Percentiles rank a stretch among this genome's conserved stretches.
Conservation (phyloP, 2,797 vertebrate species). For the Notamacropus eugenii region DNA sequence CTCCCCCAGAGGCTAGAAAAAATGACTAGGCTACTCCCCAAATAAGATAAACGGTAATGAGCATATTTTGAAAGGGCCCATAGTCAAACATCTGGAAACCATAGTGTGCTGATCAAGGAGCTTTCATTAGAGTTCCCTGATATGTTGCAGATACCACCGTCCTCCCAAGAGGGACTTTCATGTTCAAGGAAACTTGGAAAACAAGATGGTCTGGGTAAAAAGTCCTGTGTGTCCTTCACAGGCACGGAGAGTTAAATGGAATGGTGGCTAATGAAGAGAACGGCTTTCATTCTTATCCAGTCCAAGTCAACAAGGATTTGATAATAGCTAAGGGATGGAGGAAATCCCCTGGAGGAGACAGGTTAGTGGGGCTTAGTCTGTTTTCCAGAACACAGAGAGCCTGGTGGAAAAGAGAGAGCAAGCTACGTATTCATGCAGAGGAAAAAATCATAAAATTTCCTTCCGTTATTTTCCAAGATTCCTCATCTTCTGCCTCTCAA, state of each 20-base stretch:
- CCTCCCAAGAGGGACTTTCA: slow-evolving; percentile 22
- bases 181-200: slow-evolving; percentile 40
- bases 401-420: slow-evolving; percentile 7
- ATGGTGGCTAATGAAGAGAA: not conserved
- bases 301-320: not conserved
- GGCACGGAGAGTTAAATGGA: not conserved
- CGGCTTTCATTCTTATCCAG: not conserved
- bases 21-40: not conserved
- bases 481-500: slow-evolving; percentile 60
- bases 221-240: slow-evolving; percentile 25
- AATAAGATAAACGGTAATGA: slow-evolving; percentile 19
- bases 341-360: not conserved
- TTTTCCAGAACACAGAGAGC: not conserved
- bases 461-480: not conserved
- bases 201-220: not conserved
- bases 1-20: slow-evolving; percentile 22
- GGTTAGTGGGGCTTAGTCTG: not conserved
- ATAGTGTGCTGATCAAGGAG: slow-evolving; percentile 16
- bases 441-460: not conserved
- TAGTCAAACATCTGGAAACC: not conserved
- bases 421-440: slow-evolving; percentile 16
- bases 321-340: not conserved
- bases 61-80: slow-evolving; percentile 3
- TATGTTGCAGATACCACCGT: slow-evolving; percentile 21
- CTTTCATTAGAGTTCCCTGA: slow-evolving; percentile 29